Evolutionary conservation across 2,888 invertebrate genomes (phyloP).

Genomic region (Pecten maximus): DNA sequence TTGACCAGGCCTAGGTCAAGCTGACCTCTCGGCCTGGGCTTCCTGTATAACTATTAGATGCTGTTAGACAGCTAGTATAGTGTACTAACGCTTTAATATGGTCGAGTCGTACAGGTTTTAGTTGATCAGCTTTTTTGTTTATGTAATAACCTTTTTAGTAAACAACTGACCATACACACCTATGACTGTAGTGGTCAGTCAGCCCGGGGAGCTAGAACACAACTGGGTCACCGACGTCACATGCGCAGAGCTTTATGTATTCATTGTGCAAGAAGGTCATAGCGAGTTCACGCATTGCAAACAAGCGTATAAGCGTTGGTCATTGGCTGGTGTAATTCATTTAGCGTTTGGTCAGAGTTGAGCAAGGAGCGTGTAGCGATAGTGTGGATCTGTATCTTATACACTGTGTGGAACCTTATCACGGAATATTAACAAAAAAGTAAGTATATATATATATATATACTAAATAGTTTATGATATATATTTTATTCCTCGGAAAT

Average conservation of each 20-base stretch:
- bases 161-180: slow-evolving; percentile 19
- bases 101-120: not conserved
- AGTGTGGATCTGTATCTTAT: not conserved
- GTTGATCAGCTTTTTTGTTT: not conserved
- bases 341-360: slow-evolving; percentile 52
- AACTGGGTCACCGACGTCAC: slow-evolving; percentile 60
- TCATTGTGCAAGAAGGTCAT: slow-evolving; percentile 75
- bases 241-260: slow-evolving; percentile 69
- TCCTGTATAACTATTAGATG: not conserved
- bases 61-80: not conserved
- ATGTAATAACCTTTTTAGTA: slow-evolving; percentile 25
- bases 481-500: not conserved
- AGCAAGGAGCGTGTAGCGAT: slow-evolving; percentile 21
- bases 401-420: not conserved
- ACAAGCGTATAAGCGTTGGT: slow-evolving; percentile 74
- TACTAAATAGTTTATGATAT: not conserved
- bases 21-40: not conserved
- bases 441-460: not conserved
- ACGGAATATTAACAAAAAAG: not conserved
- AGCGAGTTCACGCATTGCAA: slow-evolving; percentile 70
- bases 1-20: slow-evolving; percentile 15
- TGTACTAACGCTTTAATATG: not conserved
- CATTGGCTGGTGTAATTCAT: slow-evolving; percentile 65
- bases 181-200: not conserved
- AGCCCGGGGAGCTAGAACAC: slow-evolving; percentile 36